phyloP scores from a whole-genome alignment of 1,140 invertebrate species.

The Apis mellifera region Amel_HAv3.1 CM009939.2:11628501-11629000 shows the following conservation, averaged over 20 bases:
- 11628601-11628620: slow-evolving; percentile 81
- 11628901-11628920: slow-evolving; percentile 81
- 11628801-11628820: slow-evolving; percentile 84
- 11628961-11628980: slow-evolving; percentile 85
- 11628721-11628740: too few species aligned
- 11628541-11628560: slow-evolving; percentile 80
- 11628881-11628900: slow-evolving; percentile 79
- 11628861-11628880: slow-evolving; percentile 83
- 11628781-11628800: slow-evolving; percentile 83
- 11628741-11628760: neutral
- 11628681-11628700: slow-evolving; percentile 81
- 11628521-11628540: slow-evolving; percentile 63
- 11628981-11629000: slow-evolving; percentile 59
- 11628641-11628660: slow-evolving; percentile 82
- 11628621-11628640: slow-evolving; percentile 85
- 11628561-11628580: slow-evolving; percentile 84
- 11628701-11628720: slow-evolving; percentile 78
- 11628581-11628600: slow-evolving; percentile 73
- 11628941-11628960: slow-evolving; percentile 85
- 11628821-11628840: slow-evolving; percentile 82
- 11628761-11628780: slow-evolving; percentile 82
- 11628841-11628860: slow-evolving; percentile 78
- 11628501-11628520: slow-evolving; percentile 58
- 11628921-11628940: slow-evolving; percentile 83
- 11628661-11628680: slow-evolving; percentile 74